These are phyloP conservation scores for Centropus bengalensis DNA, from an alignment of 2,113 vertebrate species.

Conservation along the genomic window DNA sequence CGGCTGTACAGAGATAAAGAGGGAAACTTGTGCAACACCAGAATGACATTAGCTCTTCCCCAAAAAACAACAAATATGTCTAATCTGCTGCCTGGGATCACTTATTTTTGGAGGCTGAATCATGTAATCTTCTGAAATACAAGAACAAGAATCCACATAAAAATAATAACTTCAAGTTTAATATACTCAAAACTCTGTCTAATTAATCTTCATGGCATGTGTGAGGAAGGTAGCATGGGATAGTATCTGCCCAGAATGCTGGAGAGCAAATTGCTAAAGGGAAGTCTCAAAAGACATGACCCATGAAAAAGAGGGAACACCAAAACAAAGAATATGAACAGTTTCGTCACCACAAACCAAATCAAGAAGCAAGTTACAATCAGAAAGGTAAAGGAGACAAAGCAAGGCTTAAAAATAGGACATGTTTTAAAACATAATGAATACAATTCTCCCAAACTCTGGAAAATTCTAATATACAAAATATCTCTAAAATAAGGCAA, in stretches of 20 bases:
- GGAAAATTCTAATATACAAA: background rate
- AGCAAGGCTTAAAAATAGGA: background rate
- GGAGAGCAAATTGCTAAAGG: background rate
- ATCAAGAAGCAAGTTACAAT: background rate
- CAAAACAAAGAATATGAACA: background rate
- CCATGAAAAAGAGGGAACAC: background rate
- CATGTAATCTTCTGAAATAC: background rate
- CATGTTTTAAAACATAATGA: background rate
- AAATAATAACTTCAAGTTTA: background rate
- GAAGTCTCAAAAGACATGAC: background rate
- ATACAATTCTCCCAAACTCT: background rate
- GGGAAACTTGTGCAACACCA: constrained; percentile 42
- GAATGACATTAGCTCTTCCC: constrained; percentile 50
- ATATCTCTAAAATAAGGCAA: background rate
- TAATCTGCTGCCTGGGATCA: constrained; percentile 57
- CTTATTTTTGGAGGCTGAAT: constrained; percentile 51
- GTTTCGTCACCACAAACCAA: background rate
- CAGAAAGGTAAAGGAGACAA: background rate
- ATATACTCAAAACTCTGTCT: background rate
- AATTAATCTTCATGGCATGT: background rate
- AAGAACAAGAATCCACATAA: constrained; percentile 9
- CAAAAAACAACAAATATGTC: constrained; percentile 61
- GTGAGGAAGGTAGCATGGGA: background rate
- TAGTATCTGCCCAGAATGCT: background rate
- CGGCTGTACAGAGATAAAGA: constrained; percentile 57